Evolutionary conservation across 2,888 invertebrate species (phyloP).

Genomic region (Alcis repandata): DNA sequence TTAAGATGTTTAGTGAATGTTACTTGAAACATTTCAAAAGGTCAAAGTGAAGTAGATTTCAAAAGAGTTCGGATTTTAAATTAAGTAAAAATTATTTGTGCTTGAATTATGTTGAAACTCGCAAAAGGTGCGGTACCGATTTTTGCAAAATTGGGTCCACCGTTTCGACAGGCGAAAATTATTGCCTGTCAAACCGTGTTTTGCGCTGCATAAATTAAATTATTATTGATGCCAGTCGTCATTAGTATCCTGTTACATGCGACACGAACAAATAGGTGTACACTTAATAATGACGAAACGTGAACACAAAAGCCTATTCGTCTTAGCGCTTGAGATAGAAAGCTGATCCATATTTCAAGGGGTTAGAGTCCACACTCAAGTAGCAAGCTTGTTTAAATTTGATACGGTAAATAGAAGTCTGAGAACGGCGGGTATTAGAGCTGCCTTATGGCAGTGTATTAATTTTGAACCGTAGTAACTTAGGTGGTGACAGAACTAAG

Average conservation of each 20-base stretch:
- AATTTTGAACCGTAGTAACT: conserved; percentile 87
- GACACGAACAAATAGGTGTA: conserved; percentile 85
- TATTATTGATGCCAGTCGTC: conserved; percentile 79
- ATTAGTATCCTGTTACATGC: conserved; percentile 82
- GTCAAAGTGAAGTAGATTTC: too few relatives aligned
- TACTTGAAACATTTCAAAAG: too few relatives aligned
- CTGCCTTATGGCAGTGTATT: conserved; percentile 86
- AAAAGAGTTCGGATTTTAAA: too few relatives aligned
- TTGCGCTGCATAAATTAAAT: conserved; percentile 61
- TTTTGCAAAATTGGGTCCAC: not conserved
- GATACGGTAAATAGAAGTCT: conserved; percentile 81
- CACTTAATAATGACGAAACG: conserved; percentile 81
- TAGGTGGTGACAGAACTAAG: conserved; percentile 86
- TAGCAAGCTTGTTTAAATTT: conserved; percentile 69
- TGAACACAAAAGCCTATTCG: conserved; percentile 62
- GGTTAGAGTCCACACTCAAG: conserved; percentile 51
- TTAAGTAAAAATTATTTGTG: too few relatives aligned
- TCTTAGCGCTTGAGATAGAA: conserved; percentile 24
- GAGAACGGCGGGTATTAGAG: conserved; percentile 77
- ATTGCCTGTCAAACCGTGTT: conserved; percentile 41
- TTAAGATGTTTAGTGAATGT: conserved; percentile 6
- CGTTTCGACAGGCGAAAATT: conserved; percentile 17
- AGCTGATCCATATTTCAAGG: conserved; percentile 48
- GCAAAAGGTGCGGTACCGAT: too few relatives aligned
- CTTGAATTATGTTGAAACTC: too few relatives aligned